A percentile compares a stretch with the other conserved stretches of the same genome.
Evolutionary conservation across 2,888 invertebrate genomes (phyloP).

Genomic region (Pterostichus niger): DNA sequence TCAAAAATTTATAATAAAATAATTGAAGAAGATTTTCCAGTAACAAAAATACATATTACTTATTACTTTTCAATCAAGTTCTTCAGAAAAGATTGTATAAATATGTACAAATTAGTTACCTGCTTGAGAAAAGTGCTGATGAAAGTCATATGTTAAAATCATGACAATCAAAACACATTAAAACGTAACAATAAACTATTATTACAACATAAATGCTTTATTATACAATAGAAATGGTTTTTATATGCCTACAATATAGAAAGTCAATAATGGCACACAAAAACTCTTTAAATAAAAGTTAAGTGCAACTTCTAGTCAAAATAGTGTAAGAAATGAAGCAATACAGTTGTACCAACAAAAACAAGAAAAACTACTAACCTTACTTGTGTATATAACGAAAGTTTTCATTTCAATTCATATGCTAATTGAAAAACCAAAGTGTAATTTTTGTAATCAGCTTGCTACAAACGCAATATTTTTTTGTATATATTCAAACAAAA

Average conservation of each 20-base stretch:
- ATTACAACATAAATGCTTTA: neutral
- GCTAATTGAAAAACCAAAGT: conserved; percentile 31
- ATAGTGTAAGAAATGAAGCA: conserved; percentile 32
- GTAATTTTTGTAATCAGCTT: conserved; percentile 6
- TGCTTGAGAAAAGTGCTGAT: no score
- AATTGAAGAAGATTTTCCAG: no score
- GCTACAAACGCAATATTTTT: neutral
- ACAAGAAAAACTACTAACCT: conserved; percentile 29
- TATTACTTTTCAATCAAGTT: no score
- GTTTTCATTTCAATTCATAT: conserved; percentile 35
- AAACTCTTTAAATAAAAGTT: conserved; percentile 1
- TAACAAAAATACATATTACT: no score
- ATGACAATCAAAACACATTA: no score
- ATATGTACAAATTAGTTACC: no score
- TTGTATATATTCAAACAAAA: neutral
- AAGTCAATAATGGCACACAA: neutral
- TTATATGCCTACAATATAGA: conserved; percentile 3
- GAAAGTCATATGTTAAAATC: no score
- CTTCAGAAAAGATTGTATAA: no score
- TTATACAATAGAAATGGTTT: no score
- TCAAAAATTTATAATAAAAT: no score
- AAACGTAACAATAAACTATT: neutral
- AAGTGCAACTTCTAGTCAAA: conserved; percentile 14
- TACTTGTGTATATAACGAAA: conserved; percentile 26
- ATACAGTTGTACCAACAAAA: conserved; percentile 15